Base-by-base conservation (phyloP, 2,113 vertebrate genomes). In the Aptenodytes forsteri region DNA sequence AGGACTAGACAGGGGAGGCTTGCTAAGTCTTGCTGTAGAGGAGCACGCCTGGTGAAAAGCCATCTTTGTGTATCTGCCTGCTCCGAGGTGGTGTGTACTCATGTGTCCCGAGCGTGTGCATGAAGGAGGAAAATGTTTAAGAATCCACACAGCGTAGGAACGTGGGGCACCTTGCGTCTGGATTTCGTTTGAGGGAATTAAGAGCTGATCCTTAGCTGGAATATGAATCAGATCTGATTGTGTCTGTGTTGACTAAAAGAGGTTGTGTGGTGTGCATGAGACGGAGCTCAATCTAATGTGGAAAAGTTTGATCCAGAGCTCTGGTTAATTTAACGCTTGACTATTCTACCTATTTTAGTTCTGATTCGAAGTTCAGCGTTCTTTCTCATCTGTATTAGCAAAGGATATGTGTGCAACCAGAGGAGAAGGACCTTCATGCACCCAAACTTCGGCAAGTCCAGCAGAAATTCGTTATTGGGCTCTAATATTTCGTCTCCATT, bases 121-220 rank as follows among this genome's bases (percentile, higher is more conserved):
- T 3, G 66, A 66, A 72, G 50, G 47, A 73, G 64, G 78, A 83
- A 94, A 89, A 88, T 44, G 82, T 88, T 88, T 79, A 81, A 86
- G 93, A 92, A 96, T 97, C 87, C 7, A 6, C 58, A 38, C 42
- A 27, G 67, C 2, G 1, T 14, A 88, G 77, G 58, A 94, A 65
- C 7, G 38, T 66, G 93, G 86, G 94, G 89, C 89, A 96, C 93
- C 87, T 96, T 75, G 76, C 0, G 91, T 96, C 95, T 96, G 95
- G 93, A 93, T 96, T 96, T 96, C 0, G 84, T 96, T 96, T 96
- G 83, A 90, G 82, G 97, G 97, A 96, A 97, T 97, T 97, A 97
- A 96, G 91, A 87, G 81, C 87, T 97, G 97, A 97, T 95, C 96
- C 94, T 86, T 91, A 46, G 93, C 66, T 91, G 95, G 82, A 93